Percentiles rank a stretch among this genome's conserved stretches.
phyloP scores from a whole-genome alignment of 2,113 vertebrate species.

The Martes martes region DNA sequence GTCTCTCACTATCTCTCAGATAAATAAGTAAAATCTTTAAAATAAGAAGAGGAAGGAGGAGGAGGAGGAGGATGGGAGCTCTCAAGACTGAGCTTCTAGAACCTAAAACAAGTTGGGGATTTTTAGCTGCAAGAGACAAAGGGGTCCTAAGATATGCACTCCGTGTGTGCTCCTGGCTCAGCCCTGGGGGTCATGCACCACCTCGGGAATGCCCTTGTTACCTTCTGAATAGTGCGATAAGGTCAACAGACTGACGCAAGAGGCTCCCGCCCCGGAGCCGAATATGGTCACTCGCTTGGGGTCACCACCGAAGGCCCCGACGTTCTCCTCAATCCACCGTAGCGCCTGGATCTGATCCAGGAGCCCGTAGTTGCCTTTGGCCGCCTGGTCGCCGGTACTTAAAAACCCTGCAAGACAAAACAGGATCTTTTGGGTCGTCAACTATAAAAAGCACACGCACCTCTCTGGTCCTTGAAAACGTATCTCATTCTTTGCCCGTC shows the following conservation, averaged over 20 bases:
- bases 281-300: conserved; percentile 97
- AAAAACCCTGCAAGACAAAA: conserved; percentile 88
- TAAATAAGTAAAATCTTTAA: too few species aligned
- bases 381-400: conserved; percentile 97
- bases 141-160: fast-evolving
- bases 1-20: too few species aligned
- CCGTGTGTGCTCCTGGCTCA: fast-evolving
- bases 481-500: fast-evolving
- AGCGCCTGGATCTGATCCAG: conserved; percentile 98
- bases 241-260: conserved; percentile 96
- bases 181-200: fast-evolving
- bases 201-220: conserved; percentile 36
- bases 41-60: too few species aligned
- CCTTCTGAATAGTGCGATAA: conserved; percentile 98
- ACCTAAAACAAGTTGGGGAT: too few species aligned
- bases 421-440: background rate
- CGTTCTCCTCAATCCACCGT: conserved; percentile 97
- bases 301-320: conserved; percentile 95
- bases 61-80: too few species aligned
- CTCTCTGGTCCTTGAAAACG: fast-evolving
- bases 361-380: conserved; percentile 97
- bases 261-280: conserved; percentile 96
- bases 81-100: too few species aligned
- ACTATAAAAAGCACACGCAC: fast-evolving
- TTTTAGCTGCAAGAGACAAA: background rate